Base-by-base conservation (phyloP, 2,113 vertebrate species). In the Seriola quinqueradiata region DNA sequence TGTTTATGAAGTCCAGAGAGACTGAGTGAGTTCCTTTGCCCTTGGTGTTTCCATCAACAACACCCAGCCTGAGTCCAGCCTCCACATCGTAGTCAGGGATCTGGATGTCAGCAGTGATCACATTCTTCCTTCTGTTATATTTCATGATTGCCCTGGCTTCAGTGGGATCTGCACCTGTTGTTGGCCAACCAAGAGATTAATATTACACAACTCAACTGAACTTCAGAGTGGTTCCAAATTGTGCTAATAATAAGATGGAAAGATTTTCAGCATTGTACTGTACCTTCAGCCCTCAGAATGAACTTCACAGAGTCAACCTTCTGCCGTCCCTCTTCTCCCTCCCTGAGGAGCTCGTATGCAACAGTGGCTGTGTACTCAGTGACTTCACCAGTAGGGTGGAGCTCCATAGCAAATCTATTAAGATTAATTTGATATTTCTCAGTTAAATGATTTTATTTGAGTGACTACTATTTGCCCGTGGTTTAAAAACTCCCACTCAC, bases 241-340 rank as follows among this genome's bases (percentile, higher is more conserved):
- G 0, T 76, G 23, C 13, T 10, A 42, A 8, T 42, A 42, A 57
- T 50, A 36, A 55, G 9, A 25, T 7, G 4, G 0, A 19, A 54
- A 28, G 10, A 59, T 44, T n/a, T 54, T 21, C n/a, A 1, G 1
- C n/a, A 55, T 10, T 40, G 4, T 32, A 84, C 89, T 92, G 86
- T 95, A 97, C 98, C 97, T 93, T 97, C 97, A 78, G 95, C 94
- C 69, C 95, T 96, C 59, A 97, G 50, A 70, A 90, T 82, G 77
- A 98, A 85, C 75, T 93, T 96, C 66, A 99, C 58, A 14, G 88
- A 93, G 77, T 99, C 96, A 74, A 96, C 92, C 75, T 95, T 87
- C 58, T 96, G 94, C 44, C 7, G 69, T 8, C 57, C 91, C 2
- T 96, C 94, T 36, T 88, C 91, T 86, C 87, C 94, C 60, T 93